A percentile compares a stretch with the other conserved stretches of the same genome.
These are phyloP conservation scores for Amblyraja radiata DNA, from an alignment of 2,797 vertebrate species.

Conservation along the genomic window DNA sequence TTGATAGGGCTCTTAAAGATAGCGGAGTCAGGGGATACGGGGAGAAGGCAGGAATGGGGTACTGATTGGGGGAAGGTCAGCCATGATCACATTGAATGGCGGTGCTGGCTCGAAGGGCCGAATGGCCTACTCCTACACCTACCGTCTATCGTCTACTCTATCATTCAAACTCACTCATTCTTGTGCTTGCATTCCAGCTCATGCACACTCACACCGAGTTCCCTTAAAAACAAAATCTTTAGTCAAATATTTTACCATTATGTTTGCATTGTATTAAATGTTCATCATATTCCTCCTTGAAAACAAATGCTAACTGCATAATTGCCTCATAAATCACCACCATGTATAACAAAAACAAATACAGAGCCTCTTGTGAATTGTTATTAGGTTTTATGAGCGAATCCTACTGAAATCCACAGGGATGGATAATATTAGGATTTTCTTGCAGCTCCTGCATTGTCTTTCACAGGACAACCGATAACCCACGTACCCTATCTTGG, in stretches of 20 bases:
- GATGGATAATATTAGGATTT: neutral
- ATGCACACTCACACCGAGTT: neutral
- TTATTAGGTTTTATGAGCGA: neutral
- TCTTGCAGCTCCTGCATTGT: too few relatives aligned
- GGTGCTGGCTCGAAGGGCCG: too few relatives aligned
- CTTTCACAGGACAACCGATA: neutral
- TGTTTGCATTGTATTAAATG: neutral
- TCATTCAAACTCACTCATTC: neutral
- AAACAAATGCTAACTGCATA: neutral
- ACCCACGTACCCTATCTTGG: neutral
- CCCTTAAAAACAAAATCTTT: neutral
- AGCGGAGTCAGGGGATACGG: too few relatives aligned
- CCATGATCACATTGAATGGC: too few relatives aligned
- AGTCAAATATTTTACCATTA: neutral
- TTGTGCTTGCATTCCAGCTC: neutral
- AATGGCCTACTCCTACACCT: too few relatives aligned
- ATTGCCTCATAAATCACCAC: neutral
- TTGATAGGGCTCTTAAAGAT: too few relatives aligned
- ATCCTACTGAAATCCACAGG: neutral
- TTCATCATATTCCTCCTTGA: neutral
- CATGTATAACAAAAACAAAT: neutral
- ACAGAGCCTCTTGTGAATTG: neutral
- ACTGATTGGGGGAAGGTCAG: too few relatives aligned
- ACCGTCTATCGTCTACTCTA: neutral
- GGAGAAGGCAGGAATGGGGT: too few relatives aligned